These are phyloP conservation scores for Empidonax traillii DNA, from an alignment of 2,113 vertebrate genomes.

Conservation along the genomic window DNA sequence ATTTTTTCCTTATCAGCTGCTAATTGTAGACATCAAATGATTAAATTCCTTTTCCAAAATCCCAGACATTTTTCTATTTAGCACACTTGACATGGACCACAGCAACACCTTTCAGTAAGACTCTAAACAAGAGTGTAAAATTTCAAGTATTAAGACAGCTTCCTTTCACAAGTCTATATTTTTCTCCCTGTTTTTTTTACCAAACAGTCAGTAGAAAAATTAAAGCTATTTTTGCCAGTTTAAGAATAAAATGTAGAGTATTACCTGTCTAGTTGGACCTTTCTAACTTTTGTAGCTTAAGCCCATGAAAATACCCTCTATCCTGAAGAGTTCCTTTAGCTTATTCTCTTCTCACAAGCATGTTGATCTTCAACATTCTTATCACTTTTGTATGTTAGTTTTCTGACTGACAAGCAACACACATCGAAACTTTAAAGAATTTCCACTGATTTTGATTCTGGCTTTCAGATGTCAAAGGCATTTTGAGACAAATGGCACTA, in stretches of 20 bases:
- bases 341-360: background rate
- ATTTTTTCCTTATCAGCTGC: background rate
- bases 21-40: background rate
- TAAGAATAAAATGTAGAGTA: background rate
- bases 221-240: background rate
- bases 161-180: background rate
- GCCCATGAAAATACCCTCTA: background rate
- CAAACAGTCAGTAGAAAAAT: background rate
- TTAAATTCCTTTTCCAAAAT: background rate
- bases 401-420: background rate
- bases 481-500: background rate
- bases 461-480: background rate
- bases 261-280: background rate
- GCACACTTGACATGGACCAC: background rate
- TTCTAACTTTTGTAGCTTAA: background rate
- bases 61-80: background rate
- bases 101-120: background rate
- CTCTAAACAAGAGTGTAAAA: background rate
- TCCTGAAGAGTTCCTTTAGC: background rate
- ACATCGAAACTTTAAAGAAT: background rate
- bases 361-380: background rate
- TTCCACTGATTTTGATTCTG: background rate
- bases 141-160: background rate
- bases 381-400: background rate
- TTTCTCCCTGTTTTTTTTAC: background rate